A percentile compares a stretch with the other conserved stretches of the same genome.
Evolutionary conservation across 1,140 invertebrate genomes (phyloP).

Genomic region (Drosophila obscura): DNA sequence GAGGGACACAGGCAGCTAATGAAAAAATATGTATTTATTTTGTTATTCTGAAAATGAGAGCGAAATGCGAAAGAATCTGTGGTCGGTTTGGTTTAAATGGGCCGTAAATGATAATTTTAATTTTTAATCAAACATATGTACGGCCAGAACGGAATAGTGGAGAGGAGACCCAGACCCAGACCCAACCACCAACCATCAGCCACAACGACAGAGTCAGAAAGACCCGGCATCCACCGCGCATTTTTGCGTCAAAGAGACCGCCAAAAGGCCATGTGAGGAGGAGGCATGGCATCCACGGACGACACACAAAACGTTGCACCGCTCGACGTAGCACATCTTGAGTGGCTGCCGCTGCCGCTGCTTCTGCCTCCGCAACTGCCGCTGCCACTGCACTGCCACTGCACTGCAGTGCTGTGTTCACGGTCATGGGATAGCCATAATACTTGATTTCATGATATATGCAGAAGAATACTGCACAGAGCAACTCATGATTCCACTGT

Average conservation of each 20-base stretch:
- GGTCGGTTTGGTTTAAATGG: constrained; percentile 82
- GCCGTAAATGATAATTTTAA: constrained; percentile 83
- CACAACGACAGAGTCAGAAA: too few relatives aligned
- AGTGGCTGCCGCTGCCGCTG: constrained; percentile 32
- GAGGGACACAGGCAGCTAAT: constrained; percentile 21
- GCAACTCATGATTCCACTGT: too few relatives aligned
- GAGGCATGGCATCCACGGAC: constrained; percentile 32
- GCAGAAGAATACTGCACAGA: neutral
- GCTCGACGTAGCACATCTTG: constrained; percentile 54
- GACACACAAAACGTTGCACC: constrained; percentile 29
- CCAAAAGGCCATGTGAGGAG: constrained; percentile 54
- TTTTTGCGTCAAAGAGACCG: constrained; percentile 69
- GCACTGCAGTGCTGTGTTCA: constrained; percentile 24
- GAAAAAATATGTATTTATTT: constrained; percentile 41
- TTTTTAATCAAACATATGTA: constrained; percentile 83
- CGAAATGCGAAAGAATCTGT: constrained; percentile 77
- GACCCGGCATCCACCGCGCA: constrained; percentile 25
- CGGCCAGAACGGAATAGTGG: constrained; percentile 29
- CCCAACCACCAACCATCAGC: too few relatives aligned
- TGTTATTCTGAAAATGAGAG: constrained; percentile 75
- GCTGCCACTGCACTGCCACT: constrained; percentile 6
- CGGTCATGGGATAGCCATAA: constrained; percentile 20
- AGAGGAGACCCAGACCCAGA: constrained; percentile 18
- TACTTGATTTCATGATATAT: constrained; percentile 5
- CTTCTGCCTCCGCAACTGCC: constrained; percentile 35